Conservation (phyloP, 2,797 vertebrate species). For the Morelia viridis region DNA sequence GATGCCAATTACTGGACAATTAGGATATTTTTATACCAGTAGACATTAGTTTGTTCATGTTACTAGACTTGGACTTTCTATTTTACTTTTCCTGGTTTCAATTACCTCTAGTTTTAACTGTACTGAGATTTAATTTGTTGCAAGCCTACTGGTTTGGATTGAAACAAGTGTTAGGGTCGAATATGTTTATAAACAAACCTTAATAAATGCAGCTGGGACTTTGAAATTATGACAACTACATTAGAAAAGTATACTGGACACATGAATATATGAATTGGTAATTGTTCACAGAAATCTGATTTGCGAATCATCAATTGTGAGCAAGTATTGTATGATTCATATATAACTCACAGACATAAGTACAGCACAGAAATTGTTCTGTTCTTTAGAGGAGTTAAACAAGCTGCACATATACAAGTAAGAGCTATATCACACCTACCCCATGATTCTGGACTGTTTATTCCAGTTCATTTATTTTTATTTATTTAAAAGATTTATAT, state of each 20-base stretch:
- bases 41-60: background rate
- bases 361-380: background rate
- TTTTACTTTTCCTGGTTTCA: background rate
- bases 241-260: background rate
- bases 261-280: background rate
- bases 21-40: background rate
- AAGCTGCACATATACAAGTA: background rate
- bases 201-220: background rate
- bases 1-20: no score
- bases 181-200: background rate
- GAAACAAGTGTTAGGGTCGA: background rate
- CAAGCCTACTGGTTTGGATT: background rate
- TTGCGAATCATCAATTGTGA: background rate
- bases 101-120: background rate
- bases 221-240: background rate
- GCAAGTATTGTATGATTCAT: background rate
- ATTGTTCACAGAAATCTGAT: background rate
- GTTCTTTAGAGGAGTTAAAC: background rate
- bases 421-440: background rate
- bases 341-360: background rate
- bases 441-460: background rate
- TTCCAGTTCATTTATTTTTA: background rate
- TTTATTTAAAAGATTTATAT: background rate
- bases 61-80: background rate
- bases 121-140: background rate